Percentiles rank a stretch among this genome's conserved stretches.
Conservation (phyloP, 2,888 invertebrate species). For the Furcula furcula region DNA sequence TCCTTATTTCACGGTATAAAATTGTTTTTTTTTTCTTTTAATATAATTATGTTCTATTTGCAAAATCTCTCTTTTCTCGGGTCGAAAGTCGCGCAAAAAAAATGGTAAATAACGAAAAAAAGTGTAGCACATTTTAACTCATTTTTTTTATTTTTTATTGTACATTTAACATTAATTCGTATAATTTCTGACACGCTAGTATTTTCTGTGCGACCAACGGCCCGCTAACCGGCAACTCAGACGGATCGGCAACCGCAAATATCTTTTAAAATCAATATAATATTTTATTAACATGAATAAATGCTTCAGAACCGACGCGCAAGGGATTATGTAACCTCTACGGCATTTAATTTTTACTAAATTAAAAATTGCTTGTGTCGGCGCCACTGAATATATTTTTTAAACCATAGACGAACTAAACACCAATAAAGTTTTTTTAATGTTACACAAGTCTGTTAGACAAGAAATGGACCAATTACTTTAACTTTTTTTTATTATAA, state of each 20-base stretch:
- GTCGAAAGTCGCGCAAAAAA: conserved; percentile 32
- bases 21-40: conserved; percentile 12
- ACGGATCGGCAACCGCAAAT: conserved; percentile 30
- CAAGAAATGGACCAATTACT: too few relatives aligned
- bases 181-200: conserved; percentile 16
- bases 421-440: too few relatives aligned
- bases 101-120: conserved; percentile 9
- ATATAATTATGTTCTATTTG: conserved; percentile 31
- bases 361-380: too few relatives aligned
- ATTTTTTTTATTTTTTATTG: background rate
- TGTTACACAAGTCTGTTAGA: too few relatives aligned
- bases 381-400: too few relatives aligned
- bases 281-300: conserved; percentile 55
- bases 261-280: conserved; percentile 20
- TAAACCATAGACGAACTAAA: too few relatives aligned
- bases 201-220: conserved; percentile 12
- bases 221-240: conserved; percentile 24
- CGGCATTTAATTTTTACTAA: too few relatives aligned
- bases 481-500: too few relatives aligned
- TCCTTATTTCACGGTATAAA: conserved; percentile 57
- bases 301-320: conserved; percentile 54
- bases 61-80: conserved; percentile 33
- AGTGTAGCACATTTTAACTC: background rate
- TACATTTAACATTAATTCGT: too few relatives aligned
- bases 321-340: conserved; percentile 47